These are phyloP conservation scores for Ataeniobius toweri DNA, from an alignment of 2,797 vertebrate genomes.

Conservation along the genomic window DNA sequence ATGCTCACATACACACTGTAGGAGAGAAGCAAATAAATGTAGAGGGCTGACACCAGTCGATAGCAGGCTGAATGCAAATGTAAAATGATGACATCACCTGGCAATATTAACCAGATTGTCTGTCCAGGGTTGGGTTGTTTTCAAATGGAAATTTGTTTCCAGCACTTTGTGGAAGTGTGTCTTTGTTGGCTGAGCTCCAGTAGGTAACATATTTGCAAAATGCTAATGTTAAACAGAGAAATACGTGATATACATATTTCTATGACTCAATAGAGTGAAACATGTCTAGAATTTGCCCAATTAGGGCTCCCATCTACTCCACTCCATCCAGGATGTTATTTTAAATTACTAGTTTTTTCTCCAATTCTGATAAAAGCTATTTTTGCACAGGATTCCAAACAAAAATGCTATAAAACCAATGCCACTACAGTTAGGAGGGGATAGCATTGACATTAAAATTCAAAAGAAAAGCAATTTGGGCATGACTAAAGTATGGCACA, in stretches of 20 bases:
- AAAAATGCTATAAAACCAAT: not conserved
- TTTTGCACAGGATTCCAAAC: not conserved
- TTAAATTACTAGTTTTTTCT: not conserved
- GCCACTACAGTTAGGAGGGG: not conserved
- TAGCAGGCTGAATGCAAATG: constrained; percentile 17
- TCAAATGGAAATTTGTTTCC: constrained; percentile 3
- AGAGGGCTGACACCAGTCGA: not conserved
- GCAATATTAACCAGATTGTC: constrained; percentile 17
- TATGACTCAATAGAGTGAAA: constrained; percentile 12
- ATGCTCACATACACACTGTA: not conserved
- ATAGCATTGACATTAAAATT: not conserved
- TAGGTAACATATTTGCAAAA: not conserved
- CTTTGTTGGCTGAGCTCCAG: not conserved
- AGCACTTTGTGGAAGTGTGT: constrained; percentile 1
- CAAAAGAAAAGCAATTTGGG: not conserved
- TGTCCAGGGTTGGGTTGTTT: constrained; percentile 7
- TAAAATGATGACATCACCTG: constrained; percentile 21
- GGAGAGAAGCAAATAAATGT: constrained; percentile 8
- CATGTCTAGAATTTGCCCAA: not conserved
- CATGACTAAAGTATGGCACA: not conserved
- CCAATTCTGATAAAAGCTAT: not conserved
- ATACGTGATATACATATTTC: not conserved
- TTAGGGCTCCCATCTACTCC: not conserved
- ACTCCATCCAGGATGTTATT: not conserved
- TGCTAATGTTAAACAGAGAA: constrained; percentile 4